These are phyloP conservation scores for Zootermopsis nevadensis DNA, from an alignment of 2,888 invertebrate species.

Conservation along the genomic window DNA sequence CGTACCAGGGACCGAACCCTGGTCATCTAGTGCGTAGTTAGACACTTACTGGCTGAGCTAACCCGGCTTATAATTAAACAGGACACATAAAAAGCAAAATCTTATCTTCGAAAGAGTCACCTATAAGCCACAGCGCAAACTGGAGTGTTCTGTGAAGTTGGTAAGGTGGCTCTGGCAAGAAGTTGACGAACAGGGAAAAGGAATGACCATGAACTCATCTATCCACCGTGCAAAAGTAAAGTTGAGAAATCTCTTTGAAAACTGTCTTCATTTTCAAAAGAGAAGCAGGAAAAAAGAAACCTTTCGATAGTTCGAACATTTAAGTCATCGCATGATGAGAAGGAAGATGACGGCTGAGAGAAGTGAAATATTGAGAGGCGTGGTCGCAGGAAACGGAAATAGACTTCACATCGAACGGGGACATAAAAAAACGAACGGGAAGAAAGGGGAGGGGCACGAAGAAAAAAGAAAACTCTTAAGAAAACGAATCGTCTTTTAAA, in stretches of 20 bases:
- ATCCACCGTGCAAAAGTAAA: constrained; percentile 17
- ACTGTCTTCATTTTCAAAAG: constrained; percentile 30
- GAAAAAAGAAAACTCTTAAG: constrained; percentile 39
- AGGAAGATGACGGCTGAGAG: constrained; percentile 21
- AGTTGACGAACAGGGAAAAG: neutral
- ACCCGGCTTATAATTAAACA: too few relatives aligned
- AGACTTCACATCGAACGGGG: constrained; percentile 40
- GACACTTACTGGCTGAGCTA: too few relatives aligned
- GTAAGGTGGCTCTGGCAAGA: neutral
- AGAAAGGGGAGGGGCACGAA: neutral
- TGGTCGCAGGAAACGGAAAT: constrained; percentile 43
- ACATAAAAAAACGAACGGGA: constrained; percentile 17
- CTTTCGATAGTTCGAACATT: constrained; percentile 40
- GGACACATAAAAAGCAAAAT: too few relatives aligned
- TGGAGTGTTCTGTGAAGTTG: neutral
- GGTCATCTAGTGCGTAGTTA: too few relatives aligned
- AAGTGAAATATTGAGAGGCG: constrained; percentile 41
- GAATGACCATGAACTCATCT: neutral
- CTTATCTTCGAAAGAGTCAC: too few relatives aligned
- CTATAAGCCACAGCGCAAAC: too few relatives aligned
- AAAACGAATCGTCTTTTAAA: constrained; percentile 44
- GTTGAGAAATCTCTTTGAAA: constrained; percentile 31
- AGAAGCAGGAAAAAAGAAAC: neutral
- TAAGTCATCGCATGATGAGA: constrained; percentile 41
- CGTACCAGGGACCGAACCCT: too few relatives aligned